Evolutionary conservation across 2,888 invertebrate genomes (phyloP), one percentile per base, ranked within the genome.

Genomic region (Idaea biselata): DNA sequence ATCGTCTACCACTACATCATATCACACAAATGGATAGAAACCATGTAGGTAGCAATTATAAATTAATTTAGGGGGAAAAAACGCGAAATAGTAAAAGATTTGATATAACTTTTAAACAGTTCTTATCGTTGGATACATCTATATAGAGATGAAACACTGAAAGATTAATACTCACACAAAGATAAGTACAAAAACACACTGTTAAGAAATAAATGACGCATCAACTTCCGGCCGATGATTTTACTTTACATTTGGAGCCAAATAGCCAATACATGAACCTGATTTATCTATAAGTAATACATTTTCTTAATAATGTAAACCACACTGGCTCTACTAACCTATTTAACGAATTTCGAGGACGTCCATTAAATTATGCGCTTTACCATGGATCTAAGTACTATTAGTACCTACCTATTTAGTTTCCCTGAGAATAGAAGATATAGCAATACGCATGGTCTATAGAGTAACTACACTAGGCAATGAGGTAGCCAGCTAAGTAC

Each of bases 211-310:
- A 11, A 79, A 81, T 91, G 91, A 91, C 90, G 89, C 90, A 91
- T 88, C 88, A 78, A 90, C 90, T 91, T 91, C 91, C 91, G 91
- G 90, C 81, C 89, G 81, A 81, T 86, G 83, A 86, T 88, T 89
- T 89, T 89, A 91, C 87, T 91, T 87, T 84, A 85, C 86, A 83
- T 84, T 79, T 72, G 74, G 73, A 75, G 75, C 74, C 73, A 73
- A 76, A 74, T 72, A 75, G 75, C 74, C 73, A 73, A 76, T 73
- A 70, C 74, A 69, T 70, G 73, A 73, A 73, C 67, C 68, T 70
- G 71, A 62, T 16, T 56, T 59, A 58, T 53, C 33, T 44, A 55
- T 33, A 25, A 25, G 25, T 25, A 16, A 1, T 16, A 25, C 16
- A 16, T 55, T 16, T 17, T 44, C 7, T 44, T 44, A 44, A 44